Base-by-base conservation (phyloP, 2,888 invertebrate species). In the Lomographa bimaculata region DNA sequence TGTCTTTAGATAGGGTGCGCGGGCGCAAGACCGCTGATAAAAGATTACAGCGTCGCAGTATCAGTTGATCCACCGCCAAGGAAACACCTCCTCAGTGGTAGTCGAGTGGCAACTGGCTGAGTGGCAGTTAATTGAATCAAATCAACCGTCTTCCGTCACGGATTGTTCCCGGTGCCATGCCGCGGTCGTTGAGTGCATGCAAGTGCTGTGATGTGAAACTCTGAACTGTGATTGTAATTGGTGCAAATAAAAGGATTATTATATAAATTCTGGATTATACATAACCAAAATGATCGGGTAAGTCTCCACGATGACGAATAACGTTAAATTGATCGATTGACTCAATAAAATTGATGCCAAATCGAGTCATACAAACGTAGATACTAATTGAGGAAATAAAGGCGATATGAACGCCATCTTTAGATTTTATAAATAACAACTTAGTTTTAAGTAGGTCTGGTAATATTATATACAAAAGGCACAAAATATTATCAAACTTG, bases 31-130 rank as follows among this genome's bases (percentile, higher is more conserved):
- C 69, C 55, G 58, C 64, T 85, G 87, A 87, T 89, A 89, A 86
- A 74, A 84, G 86, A 86, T 85, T 82, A 79, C 60, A 62, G 64
- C 60, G 68, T 71, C 70, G 49, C 67, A 86, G 86, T 87, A 78
- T 74, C 77, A 77, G 62, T 79, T 78, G 68, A 73, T 79, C 73
- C 75, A 70, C 70, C 61, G 70, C 34, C 50, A 70, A 54, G 74
- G 68, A 64, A 72, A 61, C 78, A 77, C 42, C 30, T 30, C 16
- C 38, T 38, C 30, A 16, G 41, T 26, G 20, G 27, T 52, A 53
- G 62, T 50, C 48, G 54, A 60, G 61, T 56, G 45, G 50, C 49
- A 56, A 50, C 58, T 50, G 50, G 32, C 50, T 41, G 49, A 62
- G 53, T 50, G 62, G 37, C 48, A 32, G 44, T 46, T 67, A 68